A percentile compares a stretch with the other conserved stretches of the same genome.
phyloP scores from a whole-genome alignment of 1,140 invertebrate species.

The Dendroctonus ponderosae region DNA sequence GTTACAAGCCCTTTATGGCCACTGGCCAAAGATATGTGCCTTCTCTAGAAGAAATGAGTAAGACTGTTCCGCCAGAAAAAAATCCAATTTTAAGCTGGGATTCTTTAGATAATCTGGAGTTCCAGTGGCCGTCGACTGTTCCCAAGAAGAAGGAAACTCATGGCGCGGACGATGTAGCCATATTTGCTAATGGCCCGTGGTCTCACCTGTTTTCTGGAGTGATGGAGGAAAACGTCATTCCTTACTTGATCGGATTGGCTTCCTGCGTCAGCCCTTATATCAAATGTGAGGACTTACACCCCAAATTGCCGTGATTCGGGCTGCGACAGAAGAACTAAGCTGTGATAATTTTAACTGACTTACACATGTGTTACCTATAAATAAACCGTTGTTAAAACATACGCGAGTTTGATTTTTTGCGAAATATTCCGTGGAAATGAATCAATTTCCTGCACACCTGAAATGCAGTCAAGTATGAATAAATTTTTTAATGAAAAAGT shows the following conservation, averaged over 20 bases:
- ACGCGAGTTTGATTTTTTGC: too few species aligned
- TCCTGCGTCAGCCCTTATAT: slow-evolving; percentile 61
- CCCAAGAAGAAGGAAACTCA: slow-evolving; percentile 56
- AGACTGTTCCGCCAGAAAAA: slow-evolving; percentile 24
- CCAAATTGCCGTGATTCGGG: slow-evolving; percentile 5
- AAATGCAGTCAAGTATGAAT: too few species aligned
- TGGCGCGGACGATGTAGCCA: slow-evolving; percentile 63
- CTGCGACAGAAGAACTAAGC: neutral
- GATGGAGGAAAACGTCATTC: slow-evolving; percentile 69
- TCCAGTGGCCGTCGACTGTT: slow-evolving; percentile 55
- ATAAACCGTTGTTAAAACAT: neutral
- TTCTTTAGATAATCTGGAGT: slow-evolving; percentile 44
- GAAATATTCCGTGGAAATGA: too few species aligned
- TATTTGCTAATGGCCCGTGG: slow-evolving; percentile 64
- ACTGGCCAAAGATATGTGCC: slow-evolving; percentile 48
- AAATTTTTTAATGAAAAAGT: too few species aligned
- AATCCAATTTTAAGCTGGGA: slow-evolving; percentile 5
- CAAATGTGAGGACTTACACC: slow-evolving; percentile 41
- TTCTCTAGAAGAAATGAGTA: slow-evolving; percentile 50
- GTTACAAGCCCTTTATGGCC: slow-evolving; percentile 48
- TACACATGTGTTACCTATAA: neutral
- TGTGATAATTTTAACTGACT: slow-evolving; percentile 7
- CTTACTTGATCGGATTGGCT: slow-evolving; percentile 67
- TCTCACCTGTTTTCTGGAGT: slow-evolving; percentile 67
- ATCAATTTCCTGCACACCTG: too few species aligned